Conservation (phyloP, 1,140 invertebrate genomes). For the Watersipora subatra region DNA sequence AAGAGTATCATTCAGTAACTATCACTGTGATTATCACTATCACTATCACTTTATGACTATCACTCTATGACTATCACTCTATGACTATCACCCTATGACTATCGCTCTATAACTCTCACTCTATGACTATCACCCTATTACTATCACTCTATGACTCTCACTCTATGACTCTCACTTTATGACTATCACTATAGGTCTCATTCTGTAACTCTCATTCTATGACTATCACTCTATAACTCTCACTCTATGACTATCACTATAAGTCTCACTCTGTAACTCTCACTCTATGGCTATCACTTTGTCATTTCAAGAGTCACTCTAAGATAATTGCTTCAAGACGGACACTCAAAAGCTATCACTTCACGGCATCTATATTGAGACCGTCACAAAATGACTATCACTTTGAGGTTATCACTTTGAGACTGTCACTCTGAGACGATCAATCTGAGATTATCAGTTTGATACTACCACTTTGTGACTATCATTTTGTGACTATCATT, state of each 20-base stretch:
- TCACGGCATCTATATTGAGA: too few species aligned
- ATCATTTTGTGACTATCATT: too few species aligned
- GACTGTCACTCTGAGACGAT: too few species aligned
- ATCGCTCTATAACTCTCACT: neutral
- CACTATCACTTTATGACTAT: neutral
- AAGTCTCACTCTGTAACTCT: neutral
- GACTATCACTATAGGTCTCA: neutral
- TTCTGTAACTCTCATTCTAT: neutral
- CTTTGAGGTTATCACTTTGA: too few species aligned
- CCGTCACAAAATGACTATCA: too few species aligned
- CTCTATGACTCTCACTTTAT: neutral
- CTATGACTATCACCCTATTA: neutral
- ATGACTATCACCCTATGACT: neutral
- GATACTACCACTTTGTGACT: too few species aligned
- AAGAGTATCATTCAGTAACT: too few species aligned
- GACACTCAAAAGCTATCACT: too few species aligned
- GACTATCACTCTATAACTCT: neutral
- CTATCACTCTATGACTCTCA: neutral
- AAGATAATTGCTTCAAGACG: too few species aligned
- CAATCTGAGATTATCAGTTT: too few species aligned
- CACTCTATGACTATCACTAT: neutral
- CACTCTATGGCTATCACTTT: neutral
- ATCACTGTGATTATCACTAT: neutral
- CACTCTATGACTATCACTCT: too few species aligned
- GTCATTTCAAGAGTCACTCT: too few species aligned